A percentile compares a stretch with the other conserved stretches of the same genome.
Conservation (phyloP, 2,113 vertebrate species). For the Alces alces region DNA sequence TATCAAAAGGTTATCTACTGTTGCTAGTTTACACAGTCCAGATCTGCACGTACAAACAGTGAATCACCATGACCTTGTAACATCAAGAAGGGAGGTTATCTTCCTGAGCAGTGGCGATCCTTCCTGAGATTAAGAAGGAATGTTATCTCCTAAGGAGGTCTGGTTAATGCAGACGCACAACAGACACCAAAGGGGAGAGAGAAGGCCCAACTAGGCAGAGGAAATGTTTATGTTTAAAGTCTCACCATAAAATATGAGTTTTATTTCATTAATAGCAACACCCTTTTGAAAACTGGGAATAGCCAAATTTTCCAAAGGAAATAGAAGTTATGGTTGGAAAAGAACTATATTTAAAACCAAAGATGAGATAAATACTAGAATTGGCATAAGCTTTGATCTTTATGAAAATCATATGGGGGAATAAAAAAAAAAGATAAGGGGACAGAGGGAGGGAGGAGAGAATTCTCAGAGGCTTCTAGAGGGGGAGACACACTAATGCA, state of each 20-base stretch:
- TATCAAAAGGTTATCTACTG: not conserved
- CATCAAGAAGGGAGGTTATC: not conserved
- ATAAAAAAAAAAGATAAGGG: fast-evolving
- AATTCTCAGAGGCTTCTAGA: not conserved
- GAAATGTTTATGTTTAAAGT: not conserved
- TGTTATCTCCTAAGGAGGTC: not conserved
- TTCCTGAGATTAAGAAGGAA: not conserved
- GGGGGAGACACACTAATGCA: not conserved
- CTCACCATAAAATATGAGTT: not conserved
- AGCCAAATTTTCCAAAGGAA: not conserved
- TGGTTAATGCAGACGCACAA: not conserved
- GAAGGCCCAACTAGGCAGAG: not conserved
- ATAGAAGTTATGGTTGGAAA: not conserved
- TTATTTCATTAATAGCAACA: not conserved
- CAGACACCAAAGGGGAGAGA: not conserved
- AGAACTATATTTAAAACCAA: not conserved
- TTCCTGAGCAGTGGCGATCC: not conserved
- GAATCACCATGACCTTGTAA: not conserved
- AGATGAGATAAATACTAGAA: not conserved
- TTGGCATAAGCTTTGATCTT: not conserved
- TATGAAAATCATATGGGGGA: not conserved
- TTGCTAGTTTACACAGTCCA: not conserved
- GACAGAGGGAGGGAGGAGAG: not conserved
- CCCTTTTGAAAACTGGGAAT: not conserved
- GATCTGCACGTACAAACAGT: not conserved